These are phyloP conservation scores for Carcina quercana DNA, from an alignment of 2,888 invertebrate genomes.

Conservation along the genomic window DNA sequence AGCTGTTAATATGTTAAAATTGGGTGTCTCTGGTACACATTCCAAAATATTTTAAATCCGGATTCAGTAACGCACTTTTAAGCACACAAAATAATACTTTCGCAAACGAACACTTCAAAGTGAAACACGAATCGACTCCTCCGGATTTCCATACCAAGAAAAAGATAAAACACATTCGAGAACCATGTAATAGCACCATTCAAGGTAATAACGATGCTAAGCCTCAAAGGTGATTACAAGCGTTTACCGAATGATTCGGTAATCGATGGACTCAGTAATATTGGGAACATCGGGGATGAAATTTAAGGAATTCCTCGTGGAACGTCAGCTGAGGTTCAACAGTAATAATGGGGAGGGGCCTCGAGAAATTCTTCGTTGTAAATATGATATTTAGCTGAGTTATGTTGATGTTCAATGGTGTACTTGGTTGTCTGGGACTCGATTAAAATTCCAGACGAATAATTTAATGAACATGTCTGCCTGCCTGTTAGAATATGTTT, in stretches of 20 bases:
- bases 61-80: no score
- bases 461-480: no score
- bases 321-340: conserved; percentile 26
- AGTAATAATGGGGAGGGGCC: conserved; percentile 23
- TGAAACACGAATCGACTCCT: no score
- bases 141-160: conserved; percentile 15
- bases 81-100: no score
- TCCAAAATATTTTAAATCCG: no score
- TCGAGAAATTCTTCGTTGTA: conserved; percentile 29
- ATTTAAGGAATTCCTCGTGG: conserved; percentile 36
- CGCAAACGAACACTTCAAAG: no score
- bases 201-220: conserved; percentile 55
- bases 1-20: no score
- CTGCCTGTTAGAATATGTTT: no score
- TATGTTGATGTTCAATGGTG: conserved; percentile 30
- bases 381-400: conserved; percentile 40
- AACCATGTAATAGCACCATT: conserved; percentile 43
- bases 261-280: conserved; percentile 49
- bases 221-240: conserved; percentile 62
- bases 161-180: conserved; percentile 17
- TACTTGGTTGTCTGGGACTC: conserved; percentile 15
- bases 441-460: conserved; percentile 38
- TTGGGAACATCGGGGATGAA: conserved; percentile 38
- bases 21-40: no score
- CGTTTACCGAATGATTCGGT: conserved; percentile 66